Conservation (phyloP, 2,888 invertebrate species). For the Cordilura impudica region DNA sequence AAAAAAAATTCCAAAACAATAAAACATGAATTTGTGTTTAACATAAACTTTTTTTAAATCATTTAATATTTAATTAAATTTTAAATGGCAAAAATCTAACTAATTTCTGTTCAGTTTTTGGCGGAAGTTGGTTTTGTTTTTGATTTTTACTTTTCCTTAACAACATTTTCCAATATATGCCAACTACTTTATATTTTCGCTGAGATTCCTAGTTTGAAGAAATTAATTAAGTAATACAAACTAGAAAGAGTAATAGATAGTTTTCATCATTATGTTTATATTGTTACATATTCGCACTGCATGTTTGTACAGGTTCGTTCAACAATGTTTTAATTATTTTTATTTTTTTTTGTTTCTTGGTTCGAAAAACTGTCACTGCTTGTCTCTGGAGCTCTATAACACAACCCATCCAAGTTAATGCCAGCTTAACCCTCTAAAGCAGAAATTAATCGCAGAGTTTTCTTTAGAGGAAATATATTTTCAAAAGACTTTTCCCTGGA, state of each 20-base stretch:
- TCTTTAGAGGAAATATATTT: no score
- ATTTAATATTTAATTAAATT: no score
- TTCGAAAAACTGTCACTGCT: slow-evolving; percentile 27
- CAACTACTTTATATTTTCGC: slow-evolving; percentile 36
- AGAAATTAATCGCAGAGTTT: background rate
- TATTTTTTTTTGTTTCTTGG: background rate
- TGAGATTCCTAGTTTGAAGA: slow-evolving; percentile 48
- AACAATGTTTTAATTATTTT: background rate
- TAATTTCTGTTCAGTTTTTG: background rate
- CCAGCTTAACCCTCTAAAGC: background rate
- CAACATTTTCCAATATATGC: slow-evolving; percentile 42
- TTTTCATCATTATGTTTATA: background rate
- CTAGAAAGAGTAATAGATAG: background rate
- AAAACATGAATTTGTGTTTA: background rate
- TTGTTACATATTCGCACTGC: background rate
- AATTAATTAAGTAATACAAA: slow-evolving; percentile 53
- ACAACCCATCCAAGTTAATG: background rate
- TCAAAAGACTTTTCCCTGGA: no score
- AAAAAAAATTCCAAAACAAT: background rate
- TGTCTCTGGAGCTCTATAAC: slow-evolving; percentile 1
- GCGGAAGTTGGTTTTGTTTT: background rate
- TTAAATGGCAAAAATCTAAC: background rate
- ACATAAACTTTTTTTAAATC: no score
- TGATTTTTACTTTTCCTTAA: background rate
- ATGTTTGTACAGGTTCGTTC: background rate